phyloP scores from a whole-genome alignment of 2,888 invertebrate species.

The Onthophagus sagittarius region DNA sequence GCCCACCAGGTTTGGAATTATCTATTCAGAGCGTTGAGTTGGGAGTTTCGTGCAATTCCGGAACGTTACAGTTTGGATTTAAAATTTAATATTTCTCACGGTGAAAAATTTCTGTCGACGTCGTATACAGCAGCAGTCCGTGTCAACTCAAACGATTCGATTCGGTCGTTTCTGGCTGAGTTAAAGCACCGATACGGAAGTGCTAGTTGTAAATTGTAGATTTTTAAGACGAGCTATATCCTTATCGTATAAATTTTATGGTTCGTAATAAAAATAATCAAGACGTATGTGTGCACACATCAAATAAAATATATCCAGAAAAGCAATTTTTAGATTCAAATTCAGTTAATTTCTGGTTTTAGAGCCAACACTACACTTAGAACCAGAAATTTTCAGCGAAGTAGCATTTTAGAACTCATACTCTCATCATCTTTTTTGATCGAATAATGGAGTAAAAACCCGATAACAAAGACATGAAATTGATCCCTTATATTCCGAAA shows the following conservation, averaged over 20 bases:
- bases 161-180: conserved; percentile 8
- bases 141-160: background rate
- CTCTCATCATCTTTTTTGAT: too few relatives aligned
- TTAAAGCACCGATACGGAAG: background rate
- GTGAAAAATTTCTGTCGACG: background rate
- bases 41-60: background rate
- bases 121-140: background rate
- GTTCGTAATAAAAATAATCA: background rate
- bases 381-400: too few relatives aligned
- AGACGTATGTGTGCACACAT: background rate
- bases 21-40: background rate
- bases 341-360: too few relatives aligned
- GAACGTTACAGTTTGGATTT: background rate
- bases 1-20: background rate
- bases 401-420: too few relatives aligned
- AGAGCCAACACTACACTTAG: too few relatives aligned
- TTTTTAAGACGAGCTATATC: conserved; percentile 1
- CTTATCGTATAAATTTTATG: background rate
- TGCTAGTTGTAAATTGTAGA: background rate
- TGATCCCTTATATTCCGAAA: too few relatives aligned
- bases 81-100: background rate
- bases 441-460: too few relatives aligned
- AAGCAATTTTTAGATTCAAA: background rate
- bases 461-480: too few relatives aligned
- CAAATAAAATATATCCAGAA: background rate